phyloP scores from a whole-genome alignment of 35 echinoderm and acorn worm species.

The Apostichopus californicus region DNA sequence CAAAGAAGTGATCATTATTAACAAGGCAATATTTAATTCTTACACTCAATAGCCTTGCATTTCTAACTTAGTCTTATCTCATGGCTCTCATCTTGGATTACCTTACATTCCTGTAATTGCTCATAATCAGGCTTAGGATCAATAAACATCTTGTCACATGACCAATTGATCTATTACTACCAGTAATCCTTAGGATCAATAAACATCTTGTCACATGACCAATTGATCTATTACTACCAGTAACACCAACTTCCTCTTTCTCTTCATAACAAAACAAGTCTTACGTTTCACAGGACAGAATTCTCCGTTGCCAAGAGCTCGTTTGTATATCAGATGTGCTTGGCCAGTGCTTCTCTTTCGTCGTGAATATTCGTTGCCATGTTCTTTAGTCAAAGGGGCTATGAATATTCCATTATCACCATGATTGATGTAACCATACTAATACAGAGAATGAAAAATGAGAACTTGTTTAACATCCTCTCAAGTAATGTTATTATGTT shows the following conservation, averaged over 20 bases:
- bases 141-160: no score
- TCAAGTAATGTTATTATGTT: neutral
- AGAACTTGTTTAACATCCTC: neutral
- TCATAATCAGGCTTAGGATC: no score
- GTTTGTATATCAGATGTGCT: slow-evolving; percentile 7
- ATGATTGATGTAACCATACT: slow-evolving; percentile 17
- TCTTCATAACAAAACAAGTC: neutral
- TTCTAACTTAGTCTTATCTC: no score
- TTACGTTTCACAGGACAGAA: slow-evolving; percentile 6
- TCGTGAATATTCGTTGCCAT: neutral
- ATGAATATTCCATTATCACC: slow-evolving; percentile 12
- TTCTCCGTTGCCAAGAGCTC: neutral
- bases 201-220: no score
- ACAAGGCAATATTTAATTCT: no score
- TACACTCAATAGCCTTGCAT: no score
- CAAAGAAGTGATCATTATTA: no score
- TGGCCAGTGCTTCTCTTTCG: neutral
- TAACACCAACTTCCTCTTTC: neutral
- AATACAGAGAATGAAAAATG: neutral
- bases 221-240: no score
- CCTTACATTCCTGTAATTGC: no score
- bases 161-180: no score
- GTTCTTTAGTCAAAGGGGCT: slow-evolving; percentile 1
- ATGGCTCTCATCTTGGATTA: no score
- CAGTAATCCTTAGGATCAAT: no score